Evolutionary conservation across 2,888 invertebrate genomes (phyloP).

Genomic region (Stramonita haemastoma): DNA sequence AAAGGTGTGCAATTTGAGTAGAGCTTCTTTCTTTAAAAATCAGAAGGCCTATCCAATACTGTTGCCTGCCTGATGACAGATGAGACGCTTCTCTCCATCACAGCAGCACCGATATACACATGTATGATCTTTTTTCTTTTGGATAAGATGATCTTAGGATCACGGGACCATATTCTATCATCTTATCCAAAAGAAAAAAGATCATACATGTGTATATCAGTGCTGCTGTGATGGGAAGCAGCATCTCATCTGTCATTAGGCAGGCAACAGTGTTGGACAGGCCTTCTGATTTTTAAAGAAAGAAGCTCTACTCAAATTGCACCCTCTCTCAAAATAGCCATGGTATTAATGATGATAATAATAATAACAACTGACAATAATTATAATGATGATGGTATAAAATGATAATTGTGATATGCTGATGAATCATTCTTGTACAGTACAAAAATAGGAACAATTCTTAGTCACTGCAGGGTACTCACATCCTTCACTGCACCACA

Average conservation of each 20-base stretch:
- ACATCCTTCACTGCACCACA: too few relatives aligned
- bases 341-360: background rate
- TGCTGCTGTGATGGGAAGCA: background rate
- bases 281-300: background rate
- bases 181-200: background rate
- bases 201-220: background rate
- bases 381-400: background rate
- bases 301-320: background rate
- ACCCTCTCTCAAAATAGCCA: background rate
- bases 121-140: background rate
- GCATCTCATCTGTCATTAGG: too few relatives aligned
- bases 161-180: too few relatives aligned
- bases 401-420: too few relatives aligned
- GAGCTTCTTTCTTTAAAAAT: background rate
- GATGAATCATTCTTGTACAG: too few relatives aligned
- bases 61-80: too few relatives aligned
- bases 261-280: too few relatives aligned
- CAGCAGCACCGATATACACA: background rate
- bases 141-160: too few relatives aligned
- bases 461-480: too few relatives aligned
- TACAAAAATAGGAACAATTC: too few relatives aligned
- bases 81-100: background rate
- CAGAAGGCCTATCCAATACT: too few relatives aligned
- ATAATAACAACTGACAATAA: conserved; percentile 1
- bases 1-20: background rate